A percentile compares a stretch with the other conserved stretches of the same genome.
Evolutionary conservation across 2,888 invertebrate genomes (phyloP).

Genomic region (Tigriopus californicus): DNA sequence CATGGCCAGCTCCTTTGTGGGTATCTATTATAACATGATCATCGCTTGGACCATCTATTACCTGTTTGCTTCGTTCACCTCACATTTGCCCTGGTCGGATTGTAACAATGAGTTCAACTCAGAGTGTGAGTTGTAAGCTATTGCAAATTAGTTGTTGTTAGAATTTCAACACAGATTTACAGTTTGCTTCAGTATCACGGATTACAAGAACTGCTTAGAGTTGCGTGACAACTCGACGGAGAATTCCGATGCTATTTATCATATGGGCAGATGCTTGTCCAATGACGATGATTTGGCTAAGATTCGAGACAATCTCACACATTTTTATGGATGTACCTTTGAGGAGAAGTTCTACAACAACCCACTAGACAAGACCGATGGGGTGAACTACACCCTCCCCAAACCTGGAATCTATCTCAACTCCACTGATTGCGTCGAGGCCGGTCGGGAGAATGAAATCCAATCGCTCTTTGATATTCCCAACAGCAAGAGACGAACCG

Average conservation of each 20-base stretch:
- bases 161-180: not conserved
- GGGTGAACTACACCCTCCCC: too few species aligned
- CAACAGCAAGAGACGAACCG: too few species aligned
- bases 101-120: slow-evolving; percentile 53
- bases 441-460: too few species aligned
- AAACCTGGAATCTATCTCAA: too few species aligned
- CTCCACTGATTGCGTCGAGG: too few species aligned
- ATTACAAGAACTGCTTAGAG: not conserved
- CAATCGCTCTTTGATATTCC: too few species aligned
- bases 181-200: slow-evolving; percentile 15
- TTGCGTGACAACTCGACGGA: not conserved
- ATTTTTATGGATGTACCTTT: slow-evolving; percentile 1
- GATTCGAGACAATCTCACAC: not conserved
- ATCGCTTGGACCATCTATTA: slow-evolving; percentile 54
- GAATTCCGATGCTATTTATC: not conserved
- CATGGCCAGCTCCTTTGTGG: slow-evolving; percentile 9
- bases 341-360: not conserved
- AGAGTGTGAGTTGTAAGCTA: slow-evolving; percentile 20
- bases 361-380: not conserved
- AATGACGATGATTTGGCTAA: not conserved
- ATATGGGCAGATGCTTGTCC: not conserved
- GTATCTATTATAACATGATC: slow-evolving; percentile 20
- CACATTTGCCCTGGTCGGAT: slow-evolving; percentile 45
- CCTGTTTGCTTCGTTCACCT: slow-evolving; percentile 37
- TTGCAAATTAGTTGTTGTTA: not conserved